Evolutionary conservation across 2,797 vertebrate genomes (phyloP), one percentile per base, ranked within the genome.

Genomic region (Lepidocolaptes lacrymiger): DNA sequence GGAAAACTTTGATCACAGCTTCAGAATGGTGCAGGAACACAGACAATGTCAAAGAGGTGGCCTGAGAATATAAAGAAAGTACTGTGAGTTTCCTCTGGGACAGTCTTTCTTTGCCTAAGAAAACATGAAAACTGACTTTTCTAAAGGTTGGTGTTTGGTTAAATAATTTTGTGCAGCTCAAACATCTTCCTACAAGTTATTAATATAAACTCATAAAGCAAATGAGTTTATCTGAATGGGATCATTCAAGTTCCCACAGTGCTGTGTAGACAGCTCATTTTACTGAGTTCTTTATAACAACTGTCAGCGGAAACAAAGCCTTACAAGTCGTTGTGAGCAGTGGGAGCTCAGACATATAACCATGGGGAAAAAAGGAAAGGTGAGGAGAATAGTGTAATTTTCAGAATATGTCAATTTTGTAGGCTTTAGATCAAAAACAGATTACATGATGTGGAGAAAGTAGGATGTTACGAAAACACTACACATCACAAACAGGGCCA

Each of bases 301-400:
- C 80, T 95, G 89, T 85, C 78, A 89, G 27, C n/a, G 95, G 62
- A 76, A 81, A 76, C 37, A 93, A 89, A 85, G 58, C 72, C 73
- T 82, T 83, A 76, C 56, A 91, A 88, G 84, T 74, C 83, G 37
- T 30, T 63, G 34, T 74, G 78, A 89, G 36, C 81, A 48, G 85
- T 78, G 78, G 81, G 71, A 95, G n/a, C 8, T 94, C 75, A 91
- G 68, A 51, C 54, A 36, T 9, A 27, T 77, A 71, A 66, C 66
- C 30, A 28, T 28, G 46, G 58, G 37, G 49, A 59, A 75, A 78
- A 66, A 82, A 51, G 3, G 11, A 55, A 66, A 91, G 19, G 22
- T 77, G 15, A 62, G 19, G 71, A 19, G 27, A 91, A 86, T 80
- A 85, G 43, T 56, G 7, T 66, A 85, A 43, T 84, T 95, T 89